Conservation (phyloP, 2,113 vertebrate genomes). For the Catharus fuscescens region DNA sequence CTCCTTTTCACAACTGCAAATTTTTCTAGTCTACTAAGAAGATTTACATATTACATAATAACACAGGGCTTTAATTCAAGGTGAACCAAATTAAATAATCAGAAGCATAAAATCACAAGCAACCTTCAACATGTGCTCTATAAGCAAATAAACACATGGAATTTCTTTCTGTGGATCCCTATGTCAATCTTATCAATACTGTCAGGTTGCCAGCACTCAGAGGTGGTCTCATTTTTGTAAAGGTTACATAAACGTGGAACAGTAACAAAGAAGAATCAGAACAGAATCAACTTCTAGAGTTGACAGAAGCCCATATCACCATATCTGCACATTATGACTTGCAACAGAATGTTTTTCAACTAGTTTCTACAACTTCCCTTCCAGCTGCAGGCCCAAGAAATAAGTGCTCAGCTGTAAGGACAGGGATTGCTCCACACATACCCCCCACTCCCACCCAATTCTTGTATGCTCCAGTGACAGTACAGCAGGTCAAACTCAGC, state of each 20-base stretch:
- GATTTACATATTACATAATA: background rate
- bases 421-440: background rate
- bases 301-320: background rate
- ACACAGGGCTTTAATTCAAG: background rate
- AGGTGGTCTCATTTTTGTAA: background rate
- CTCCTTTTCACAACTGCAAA: background rate
- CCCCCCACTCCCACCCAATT: rapidly evolving
- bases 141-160: background rate
- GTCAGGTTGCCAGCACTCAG: background rate
- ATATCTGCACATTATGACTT: background rate
- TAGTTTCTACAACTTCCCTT: background rate
- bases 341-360: background rate
- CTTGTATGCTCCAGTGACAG: background rate
- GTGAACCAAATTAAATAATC: background rate
- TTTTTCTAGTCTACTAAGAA: background rate
- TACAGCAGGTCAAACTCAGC: background rate
- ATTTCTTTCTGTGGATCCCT: background rate
- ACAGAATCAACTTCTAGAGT: background rate
- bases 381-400: background rate
- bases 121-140: background rate
- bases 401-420: background rate
- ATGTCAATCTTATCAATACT: background rate
- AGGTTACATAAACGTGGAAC: background rate
- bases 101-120: background rate
- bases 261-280: background rate